Base-by-base conservation (phyloP, 2,888 invertebrate genomes). In the Macrosoma leucophasiata region DNA sequence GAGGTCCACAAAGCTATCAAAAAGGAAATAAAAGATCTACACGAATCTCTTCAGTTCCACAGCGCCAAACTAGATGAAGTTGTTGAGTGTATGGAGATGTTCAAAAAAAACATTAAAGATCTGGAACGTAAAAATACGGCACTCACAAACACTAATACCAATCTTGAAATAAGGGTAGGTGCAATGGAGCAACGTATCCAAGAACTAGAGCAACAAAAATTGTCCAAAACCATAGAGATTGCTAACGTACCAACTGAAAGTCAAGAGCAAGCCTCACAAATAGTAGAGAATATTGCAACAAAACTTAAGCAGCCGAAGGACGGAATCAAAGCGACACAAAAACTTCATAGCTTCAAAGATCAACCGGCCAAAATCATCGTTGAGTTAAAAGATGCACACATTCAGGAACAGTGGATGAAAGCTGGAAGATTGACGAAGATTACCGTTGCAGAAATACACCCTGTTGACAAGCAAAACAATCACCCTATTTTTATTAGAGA, bases 1-100 rank as follows among this genome's bases (percentile, higher is more conserved):
- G 36, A 43, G 32, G 29, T 46, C 1, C 32, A 40, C 4, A 45
- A 41, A 27, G 18, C 33, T 2, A 21, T 39, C 2, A 20, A 25
- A n/a, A 22, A 19, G 3, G 34, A 31, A 18, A 19, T 19, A 9
- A 8, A 9, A 6, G 19, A 6, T 3, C 6, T 19, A 6, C 8
- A 3, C 3, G 6, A 3, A 9, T 19, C 19, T 2, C 3, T 19
- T 8, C 19, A 19, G 3, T 19, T 19, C 9, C 19, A 19, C 9
- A 19, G 19, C 9, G 19, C 6, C 3, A 19, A 19, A 9, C 6
- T 19, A 19, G 19, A 19, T 8, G 19, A 19, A 6, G 19, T 19
- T n/a, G 19, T 19, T 6, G 19, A 19, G 19, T 19, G 19, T 19
- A 4, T 19, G 9, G 19, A 19, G 8, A 6, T 9, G 3, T 19